These are phyloP conservation scores for Sebastes oblongus DNA, from an alignment of 2,797 vertebrate genomes.

Conservation along the genomic window DNA sequence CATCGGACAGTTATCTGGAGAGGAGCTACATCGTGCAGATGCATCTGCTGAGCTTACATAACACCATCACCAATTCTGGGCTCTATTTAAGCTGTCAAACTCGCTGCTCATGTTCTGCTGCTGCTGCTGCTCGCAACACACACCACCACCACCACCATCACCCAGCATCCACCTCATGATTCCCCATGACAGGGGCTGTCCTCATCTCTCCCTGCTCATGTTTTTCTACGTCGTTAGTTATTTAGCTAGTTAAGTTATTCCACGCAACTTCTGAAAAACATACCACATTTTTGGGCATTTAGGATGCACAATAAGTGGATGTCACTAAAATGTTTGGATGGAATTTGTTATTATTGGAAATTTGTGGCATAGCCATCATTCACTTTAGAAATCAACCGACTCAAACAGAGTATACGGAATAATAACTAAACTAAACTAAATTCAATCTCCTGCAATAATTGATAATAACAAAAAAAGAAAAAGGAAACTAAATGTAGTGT, in stretches of 20 bases:
- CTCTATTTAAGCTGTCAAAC: slow-evolving; percentile 4
- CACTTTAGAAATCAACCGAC: too few species aligned
- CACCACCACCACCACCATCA: background rate
- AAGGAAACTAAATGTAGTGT: too few species aligned
- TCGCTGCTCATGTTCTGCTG: background rate
- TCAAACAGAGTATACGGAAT: too few species aligned
- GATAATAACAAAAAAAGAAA: too few species aligned
- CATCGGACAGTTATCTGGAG: background rate
- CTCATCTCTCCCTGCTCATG: too few species aligned
- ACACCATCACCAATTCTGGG: slow-evolving; percentile 7
- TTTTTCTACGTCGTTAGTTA: too few species aligned
- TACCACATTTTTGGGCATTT: too few species aligned
- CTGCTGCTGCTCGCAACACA: background rate
- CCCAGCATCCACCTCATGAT: background rate
- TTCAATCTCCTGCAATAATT: too few species aligned
- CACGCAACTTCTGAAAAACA: too few species aligned
- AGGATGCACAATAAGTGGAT: background rate
- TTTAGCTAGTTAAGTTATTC: too few species aligned
- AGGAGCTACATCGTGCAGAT: background rate
- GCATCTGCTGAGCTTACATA: background rate
- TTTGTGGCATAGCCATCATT: background rate
- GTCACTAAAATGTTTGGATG: background rate
- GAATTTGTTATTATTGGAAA: background rate
- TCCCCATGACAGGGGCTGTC: too few species aligned
- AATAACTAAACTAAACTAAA: too few species aligned